A percentile compares a stretch with the other conserved stretches of the same genome.
phyloP scores from a whole-genome alignment of 1,140 invertebrate genomes.

The Chironomus striatipennis region DNA sequence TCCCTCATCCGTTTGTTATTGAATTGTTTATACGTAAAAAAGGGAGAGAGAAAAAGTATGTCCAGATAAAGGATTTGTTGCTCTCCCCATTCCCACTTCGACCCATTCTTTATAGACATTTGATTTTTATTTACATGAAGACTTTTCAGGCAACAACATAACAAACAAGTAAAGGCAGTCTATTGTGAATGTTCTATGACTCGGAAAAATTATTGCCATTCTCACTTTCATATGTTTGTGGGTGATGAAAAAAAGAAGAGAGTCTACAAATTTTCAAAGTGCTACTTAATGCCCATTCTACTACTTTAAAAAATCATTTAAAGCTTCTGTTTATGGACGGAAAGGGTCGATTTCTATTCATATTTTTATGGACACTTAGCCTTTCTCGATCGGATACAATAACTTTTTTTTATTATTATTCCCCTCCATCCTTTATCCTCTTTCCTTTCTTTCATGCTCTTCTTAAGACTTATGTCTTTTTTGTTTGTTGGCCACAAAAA shows the following conservation, averaged over 20 bases:
- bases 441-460: not conserved
- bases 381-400: constrained; percentile 8
- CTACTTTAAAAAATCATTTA: not conserved
- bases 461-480: not conserved
- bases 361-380: constrained; percentile 22
- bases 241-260: not conserved
- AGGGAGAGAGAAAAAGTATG: not conserved
- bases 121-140: not conserved
- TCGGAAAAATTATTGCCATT: not conserved
- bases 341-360: constrained; percentile 21
- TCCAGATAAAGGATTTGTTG: not conserved
- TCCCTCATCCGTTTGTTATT: not conserved
- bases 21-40: not conserved
- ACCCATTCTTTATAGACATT: not conserved
- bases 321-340: not conserved
- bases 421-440: not conserved
- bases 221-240: not conserved
- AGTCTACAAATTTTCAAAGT: constrained; percentile 10
- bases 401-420: constrained; percentile 11
- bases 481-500: constrained; percentile 13
- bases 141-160: too few relatives aligned
- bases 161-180: too few relatives aligned
- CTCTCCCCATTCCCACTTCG: not conserved
- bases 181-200: not conserved
- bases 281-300: not conserved